Evolutionary conservation across 1,140 invertebrate species (phyloP).

Genomic region (Lasioglossum albipes): DNA sequence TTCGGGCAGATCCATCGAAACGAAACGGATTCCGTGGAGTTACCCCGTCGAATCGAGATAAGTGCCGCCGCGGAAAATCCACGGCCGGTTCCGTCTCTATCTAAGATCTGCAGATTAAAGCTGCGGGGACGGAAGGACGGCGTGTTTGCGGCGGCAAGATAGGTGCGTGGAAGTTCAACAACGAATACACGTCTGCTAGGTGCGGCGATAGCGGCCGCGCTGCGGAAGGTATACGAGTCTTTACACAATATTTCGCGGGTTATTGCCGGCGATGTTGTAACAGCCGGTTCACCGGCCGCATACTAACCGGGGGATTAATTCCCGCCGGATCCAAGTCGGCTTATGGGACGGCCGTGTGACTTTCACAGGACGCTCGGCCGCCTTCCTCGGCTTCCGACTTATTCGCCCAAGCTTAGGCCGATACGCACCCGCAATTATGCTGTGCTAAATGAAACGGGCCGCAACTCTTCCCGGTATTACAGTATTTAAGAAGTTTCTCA

Average conservation of each 20-base stretch:
- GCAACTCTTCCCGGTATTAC: too few species aligned
- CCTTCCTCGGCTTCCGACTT: background rate
- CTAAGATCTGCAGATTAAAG: slow-evolving; percentile 64
- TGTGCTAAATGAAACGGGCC: background rate
- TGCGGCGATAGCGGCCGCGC: slow-evolving; percentile 20
- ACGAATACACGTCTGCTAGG: slow-evolving; percentile 44
- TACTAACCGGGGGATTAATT: slow-evolving; percentile 69
- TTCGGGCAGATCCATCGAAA: too few species aligned
- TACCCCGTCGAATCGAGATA: slow-evolving; percentile 25
- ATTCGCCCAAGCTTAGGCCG: background rate
- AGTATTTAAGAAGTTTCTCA: too few species aligned
- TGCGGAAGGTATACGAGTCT: slow-evolving; percentile 40
- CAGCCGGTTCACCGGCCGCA: slow-evolving; percentile 57
- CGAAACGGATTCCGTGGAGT: background rate
- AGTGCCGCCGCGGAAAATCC: slow-evolving; percentile 21
- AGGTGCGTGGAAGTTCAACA: slow-evolving; percentile 59
- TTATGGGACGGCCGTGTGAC: slow-evolving; percentile 14
- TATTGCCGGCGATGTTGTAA: slow-evolving; percentile 61
- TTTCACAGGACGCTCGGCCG: slow-evolving; percentile 14
- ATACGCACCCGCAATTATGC: slow-evolving; percentile 10
- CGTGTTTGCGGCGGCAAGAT: slow-evolving; percentile 50
- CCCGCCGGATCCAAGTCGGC: slow-evolving; percentile 29
- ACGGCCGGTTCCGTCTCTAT: slow-evolving; percentile 42
- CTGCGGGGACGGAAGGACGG: slow-evolving; percentile 6
- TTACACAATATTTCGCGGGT: slow-evolving; percentile 64